Evolutionary conservation across 2,797 vertebrate species (phyloP), one percentile per base, ranked within the genome.

Genomic region (Sebastes umbrosus): DNA sequence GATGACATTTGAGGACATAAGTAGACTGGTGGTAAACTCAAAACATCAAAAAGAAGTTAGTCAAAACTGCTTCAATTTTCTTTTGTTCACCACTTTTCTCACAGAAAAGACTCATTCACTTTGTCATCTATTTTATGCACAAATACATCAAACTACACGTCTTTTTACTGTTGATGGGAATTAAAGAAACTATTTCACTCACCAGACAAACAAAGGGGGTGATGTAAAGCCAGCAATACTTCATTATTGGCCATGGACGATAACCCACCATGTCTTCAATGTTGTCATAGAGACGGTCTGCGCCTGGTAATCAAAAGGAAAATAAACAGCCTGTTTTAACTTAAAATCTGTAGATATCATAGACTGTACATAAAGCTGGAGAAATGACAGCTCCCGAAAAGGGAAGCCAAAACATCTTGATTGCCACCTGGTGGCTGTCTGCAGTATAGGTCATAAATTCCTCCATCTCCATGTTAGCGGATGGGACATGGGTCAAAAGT

Each of bases 211-310:
- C 82, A 59, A 39, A 36, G 18, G 94, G 94, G 18, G 94, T 93
- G n/a, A 95, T 1, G 31, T 92, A 95, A 57, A 91, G 86, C 94
- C 94, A 95, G 75, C 93, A 95, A 36, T 77, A 79, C 84, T 94
- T 95, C 86, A 95, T 95, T 6, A 92, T 0, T 8, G 93, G 87
- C 80, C 77, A 71, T 1, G 92, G 92, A 24, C 94, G 91, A 75
- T 94, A 94, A 39, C 92, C 92, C 7, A 93, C 91, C 94, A 95
- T 94, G 78, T 94, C 93, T 71, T 95, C 94, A 27, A 94, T 94
- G 84, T 95, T 92, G 80, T 94, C 93, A 84, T 92, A 95, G 22
- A 95, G 86, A 60, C 32, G 83, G 72, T 95, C 90, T 16, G 89
- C 93, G 29, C 94, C 94, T 94, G 87, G 34, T 62, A 6, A 39